Evolutionary conservation across 53 echinoderm and acorn worm genomes (phyloP).

Genomic region (Astropecten irregularis): DNA sequence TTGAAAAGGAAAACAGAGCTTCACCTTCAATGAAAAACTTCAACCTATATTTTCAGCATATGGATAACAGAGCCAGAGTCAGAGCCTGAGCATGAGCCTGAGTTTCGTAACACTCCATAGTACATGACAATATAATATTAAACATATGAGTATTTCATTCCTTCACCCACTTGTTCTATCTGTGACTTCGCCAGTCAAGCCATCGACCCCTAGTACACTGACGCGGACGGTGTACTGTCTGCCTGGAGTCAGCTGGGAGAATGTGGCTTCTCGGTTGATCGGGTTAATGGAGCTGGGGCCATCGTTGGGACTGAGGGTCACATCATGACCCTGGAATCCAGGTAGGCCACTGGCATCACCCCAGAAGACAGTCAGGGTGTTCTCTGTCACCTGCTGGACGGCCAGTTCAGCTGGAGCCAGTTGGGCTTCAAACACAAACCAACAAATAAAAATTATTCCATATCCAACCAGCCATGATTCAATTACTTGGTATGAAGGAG

Average conservation of each 20-base stretch:
- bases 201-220: neutral
- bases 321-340: neutral
- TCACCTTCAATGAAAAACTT: too few species aligned
- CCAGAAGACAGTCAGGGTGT: constrained; percentile 29
- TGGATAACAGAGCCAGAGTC: too few species aligned
- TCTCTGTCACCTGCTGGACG: constrained; percentile 1
- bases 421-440: constrained; percentile 13
- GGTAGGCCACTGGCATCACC: neutral
- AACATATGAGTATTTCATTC: too few species aligned
- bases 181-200: neutral
- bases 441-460: too few species aligned
- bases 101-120: too few species aligned
- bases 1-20: too few species aligned
- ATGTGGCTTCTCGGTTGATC: constrained; percentile 9
- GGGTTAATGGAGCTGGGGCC: neutral
- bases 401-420: constrained; percentile 28
- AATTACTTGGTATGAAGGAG: too few species aligned
- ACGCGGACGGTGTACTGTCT: constrained; percentile 60
- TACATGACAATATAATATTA: too few species aligned
- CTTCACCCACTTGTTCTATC: constrained; percentile 58
- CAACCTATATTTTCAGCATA: too few species aligned
- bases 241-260: constrained; percentile 60
- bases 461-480: too few species aligned
- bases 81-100: too few species aligned
- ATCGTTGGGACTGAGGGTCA: constrained; percentile 30